Percentiles rank a stretch among this genome's conserved stretches.
Evolutionary conservation across 2,113 vertebrate species (phyloP).

Genomic region (Chlorodrepanis virens): DNA sequence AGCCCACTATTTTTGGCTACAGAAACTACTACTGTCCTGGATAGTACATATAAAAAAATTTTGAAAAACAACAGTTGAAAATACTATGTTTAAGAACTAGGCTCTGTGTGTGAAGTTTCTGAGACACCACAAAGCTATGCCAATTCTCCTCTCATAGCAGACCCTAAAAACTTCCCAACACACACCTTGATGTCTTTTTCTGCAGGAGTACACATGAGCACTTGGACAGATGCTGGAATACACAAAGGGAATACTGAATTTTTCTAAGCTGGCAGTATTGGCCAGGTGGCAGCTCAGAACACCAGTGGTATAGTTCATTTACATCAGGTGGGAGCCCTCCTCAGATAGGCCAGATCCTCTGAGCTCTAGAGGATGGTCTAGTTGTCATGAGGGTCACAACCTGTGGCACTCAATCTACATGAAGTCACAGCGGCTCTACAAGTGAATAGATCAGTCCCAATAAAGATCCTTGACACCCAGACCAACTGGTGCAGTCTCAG

Average conservation of each 20-base stretch:
- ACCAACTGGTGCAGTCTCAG: neutral
- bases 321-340: neutral
- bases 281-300: rapidly evolving
- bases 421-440: neutral
- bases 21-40: neutral
- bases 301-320: neutral
- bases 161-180: neutral
- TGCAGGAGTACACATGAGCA: neutral
- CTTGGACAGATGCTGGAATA: neutral
- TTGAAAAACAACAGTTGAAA: neutral
- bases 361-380: neutral
- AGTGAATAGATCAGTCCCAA: neutral
- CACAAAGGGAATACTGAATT: neutral
- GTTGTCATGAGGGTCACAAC: neutral
- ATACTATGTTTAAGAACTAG: neutral
- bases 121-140: neutral
- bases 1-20: neutral
- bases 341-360: neutral
- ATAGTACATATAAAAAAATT: neutral
- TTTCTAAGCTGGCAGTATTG: neutral
- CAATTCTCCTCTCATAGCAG: neutral
- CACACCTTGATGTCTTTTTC: neutral
- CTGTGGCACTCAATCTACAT: neutral
- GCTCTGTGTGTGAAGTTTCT: neutral
- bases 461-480: neutral